These are phyloP conservation scores for Podabrus alpinus DNA, from an alignment of 2,888 invertebrate species.

Conservation along the genomic window DNA sequence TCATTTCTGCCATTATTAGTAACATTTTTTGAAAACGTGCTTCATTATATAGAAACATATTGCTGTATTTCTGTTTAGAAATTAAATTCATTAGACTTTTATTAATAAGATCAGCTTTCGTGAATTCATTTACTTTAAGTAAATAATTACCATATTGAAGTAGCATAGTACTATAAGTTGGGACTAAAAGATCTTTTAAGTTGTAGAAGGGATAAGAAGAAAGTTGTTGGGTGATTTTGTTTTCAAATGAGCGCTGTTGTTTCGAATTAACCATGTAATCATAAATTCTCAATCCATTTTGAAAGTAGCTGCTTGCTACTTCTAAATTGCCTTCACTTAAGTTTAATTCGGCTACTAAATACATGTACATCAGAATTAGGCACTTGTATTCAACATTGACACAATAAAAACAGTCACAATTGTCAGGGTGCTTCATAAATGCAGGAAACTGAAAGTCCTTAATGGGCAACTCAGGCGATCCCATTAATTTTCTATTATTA, in stretches of 20 bases:
- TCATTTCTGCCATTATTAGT: conserved; percentile 18
- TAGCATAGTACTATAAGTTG: conserved; percentile 33
- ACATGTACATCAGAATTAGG: conserved; percentile 35
- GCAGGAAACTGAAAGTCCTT: conserved; percentile 37
- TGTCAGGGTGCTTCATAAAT: conserved; percentile 35
- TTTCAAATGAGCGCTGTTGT: conserved; percentile 8
- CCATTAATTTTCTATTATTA: conserved; percentile 25
- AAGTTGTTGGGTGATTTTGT: conserved; percentile 17
- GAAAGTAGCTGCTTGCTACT: conserved; percentile 33
- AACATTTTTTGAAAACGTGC: conserved; percentile 35
- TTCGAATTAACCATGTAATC: conserved; percentile 27
- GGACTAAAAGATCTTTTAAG: conserved; percentile 30
- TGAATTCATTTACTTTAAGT: conserved; percentile 19
- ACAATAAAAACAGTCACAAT: conserved; percentile 44
- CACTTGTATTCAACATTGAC: conserved; percentile 41
- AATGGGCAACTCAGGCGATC: conserved; percentile 36
- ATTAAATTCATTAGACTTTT: conserved; percentile 33
- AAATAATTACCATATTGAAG: conserved; percentile 38
- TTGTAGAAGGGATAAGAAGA: conserved; percentile 24
- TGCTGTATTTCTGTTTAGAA: conserved; percentile 29
- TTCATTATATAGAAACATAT: conserved; percentile 39
- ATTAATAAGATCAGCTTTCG: conserved; percentile 34
- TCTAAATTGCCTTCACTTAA: conserved; percentile 28
- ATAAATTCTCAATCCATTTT: conserved; percentile 35
- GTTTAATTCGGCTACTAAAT: conserved; percentile 39